These are phyloP conservation scores for Enteromius argenteus DNA, from an alignment of 2,797 vertebrate species.

Conservation along the genomic window DNA sequence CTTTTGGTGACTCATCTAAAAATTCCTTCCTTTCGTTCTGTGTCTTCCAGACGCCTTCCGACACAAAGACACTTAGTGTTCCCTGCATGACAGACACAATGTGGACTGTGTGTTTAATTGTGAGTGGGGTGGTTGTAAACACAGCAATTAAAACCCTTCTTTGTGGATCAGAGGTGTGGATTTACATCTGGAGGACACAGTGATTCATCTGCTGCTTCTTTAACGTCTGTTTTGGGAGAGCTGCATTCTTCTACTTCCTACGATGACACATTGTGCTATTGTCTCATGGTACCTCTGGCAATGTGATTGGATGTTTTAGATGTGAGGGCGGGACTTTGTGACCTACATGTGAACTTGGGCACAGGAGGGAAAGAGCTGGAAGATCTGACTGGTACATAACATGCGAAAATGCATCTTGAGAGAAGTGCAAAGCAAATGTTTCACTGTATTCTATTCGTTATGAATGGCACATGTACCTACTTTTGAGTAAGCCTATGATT, in stretches of 20 bases:
- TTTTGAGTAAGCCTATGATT: neutral
- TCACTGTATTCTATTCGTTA: neutral
- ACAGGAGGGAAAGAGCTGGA: conserved; percentile 49
- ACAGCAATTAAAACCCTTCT: conserved; percentile 82
- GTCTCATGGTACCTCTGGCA: conserved; percentile 77
- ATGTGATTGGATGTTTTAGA: conserved; percentile 61
- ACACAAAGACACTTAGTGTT: conserved; percentile 84
- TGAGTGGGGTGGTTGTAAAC: conserved; percentile 82
- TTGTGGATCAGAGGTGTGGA: conserved; percentile 84
- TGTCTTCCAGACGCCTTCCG: conserved; percentile 78
- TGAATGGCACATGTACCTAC: neutral
- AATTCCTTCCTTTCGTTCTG: conserved; percentile 82
- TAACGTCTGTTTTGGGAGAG: conserved; percentile 75
- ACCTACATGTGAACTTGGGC: conserved; percentile 72
- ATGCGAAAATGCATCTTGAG: neutral
- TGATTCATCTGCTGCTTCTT: conserved; percentile 75
- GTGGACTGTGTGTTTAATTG: conserved; percentile 82
- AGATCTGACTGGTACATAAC: neutral
- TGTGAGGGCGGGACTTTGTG: conserved; percentile 66
- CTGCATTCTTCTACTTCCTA: conserved; percentile 82
- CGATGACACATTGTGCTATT: conserved; percentile 76
- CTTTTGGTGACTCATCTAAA: conserved; percentile 82
- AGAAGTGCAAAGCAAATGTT: neutral
- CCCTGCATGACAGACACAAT: conserved; percentile 78
- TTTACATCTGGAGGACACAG: conserved; percentile 79